Conservation (phyloP, 2,797 vertebrate species). For the Schizopygopsis malacanthus region DNA sequence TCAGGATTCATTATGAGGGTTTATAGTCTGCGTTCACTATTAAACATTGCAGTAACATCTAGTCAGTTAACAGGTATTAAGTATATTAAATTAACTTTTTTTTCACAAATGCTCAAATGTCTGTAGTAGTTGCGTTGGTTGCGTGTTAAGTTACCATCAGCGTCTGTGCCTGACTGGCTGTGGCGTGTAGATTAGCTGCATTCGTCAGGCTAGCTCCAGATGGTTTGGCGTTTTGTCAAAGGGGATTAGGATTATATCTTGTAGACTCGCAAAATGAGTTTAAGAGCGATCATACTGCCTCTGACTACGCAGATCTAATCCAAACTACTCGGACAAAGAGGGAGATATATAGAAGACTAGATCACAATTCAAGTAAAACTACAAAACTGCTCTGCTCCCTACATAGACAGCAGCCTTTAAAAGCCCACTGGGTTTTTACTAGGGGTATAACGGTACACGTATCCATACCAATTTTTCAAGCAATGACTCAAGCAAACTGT, state of each 20-base stretch:
- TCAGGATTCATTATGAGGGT: not conserved
- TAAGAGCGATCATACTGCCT: conserved; percentile 66
- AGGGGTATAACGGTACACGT: not conserved
- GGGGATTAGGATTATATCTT: conserved; percentile 78
- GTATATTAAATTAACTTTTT: not conserved
- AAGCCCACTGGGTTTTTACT: not conserved
- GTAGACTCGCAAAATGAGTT: conserved; percentile 65
- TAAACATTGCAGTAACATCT: conserved; percentile 9
- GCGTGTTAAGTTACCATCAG: conserved; percentile 33
- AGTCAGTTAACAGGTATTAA: not conserved
- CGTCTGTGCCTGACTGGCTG: conserved; percentile 42
- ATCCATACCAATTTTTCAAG: not conserved
- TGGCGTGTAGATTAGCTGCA: conserved; percentile 55
- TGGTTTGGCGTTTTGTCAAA: conserved; percentile 81
- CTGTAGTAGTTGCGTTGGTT: conserved; percentile 38
- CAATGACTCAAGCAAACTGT: too few species aligned
- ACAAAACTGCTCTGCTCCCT: not conserved
- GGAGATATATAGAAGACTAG: not conserved
- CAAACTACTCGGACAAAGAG: conserved; percentile 27
- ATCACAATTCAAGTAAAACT: not conserved
- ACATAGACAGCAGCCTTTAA: not conserved
- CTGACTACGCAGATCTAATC: conserved; percentile 4
- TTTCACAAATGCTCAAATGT: conserved; percentile 59
- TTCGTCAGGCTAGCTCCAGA: conserved; percentile 72
- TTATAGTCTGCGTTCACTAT: too few species aligned